These are phyloP conservation scores for Aphodius granarius DNA, from an alignment of 2,888 invertebrate species.

Conservation along the genomic window DNA sequence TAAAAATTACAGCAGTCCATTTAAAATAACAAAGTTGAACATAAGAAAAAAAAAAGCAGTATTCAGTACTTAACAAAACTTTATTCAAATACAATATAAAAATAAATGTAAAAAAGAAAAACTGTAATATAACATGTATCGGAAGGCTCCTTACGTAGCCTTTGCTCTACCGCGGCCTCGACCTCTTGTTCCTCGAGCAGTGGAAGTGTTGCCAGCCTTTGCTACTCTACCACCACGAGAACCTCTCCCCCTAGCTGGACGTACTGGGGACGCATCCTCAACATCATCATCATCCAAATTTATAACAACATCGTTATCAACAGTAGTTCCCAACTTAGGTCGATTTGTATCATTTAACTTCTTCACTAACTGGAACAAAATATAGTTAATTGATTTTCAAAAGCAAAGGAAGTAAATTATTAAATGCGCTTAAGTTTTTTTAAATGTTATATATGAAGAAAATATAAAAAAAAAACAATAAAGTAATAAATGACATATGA, in stretches of 20 bases:
- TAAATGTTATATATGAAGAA: background rate
- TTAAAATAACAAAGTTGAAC: too few species aligned
- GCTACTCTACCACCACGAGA: slow-evolving; percentile 30
- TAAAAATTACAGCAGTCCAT: too few species aligned
- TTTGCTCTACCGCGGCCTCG: slow-evolving; percentile 10
- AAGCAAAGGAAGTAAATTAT: background rate
- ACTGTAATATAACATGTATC: background rate
- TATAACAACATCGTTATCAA: background rate
- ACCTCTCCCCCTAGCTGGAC: slow-evolving; percentile 27
- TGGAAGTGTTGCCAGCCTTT: background rate
- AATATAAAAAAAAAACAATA: background rate
- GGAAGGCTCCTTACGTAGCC: background rate
- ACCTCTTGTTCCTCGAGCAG: background rate
- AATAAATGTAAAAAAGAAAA: background rate
- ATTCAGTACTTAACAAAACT: background rate
- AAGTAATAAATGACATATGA: too few species aligned
- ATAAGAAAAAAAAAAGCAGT: too few species aligned
- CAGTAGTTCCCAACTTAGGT: background rate
- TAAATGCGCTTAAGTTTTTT: too few species aligned
- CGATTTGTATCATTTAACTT: slow-evolving; percentile 10
- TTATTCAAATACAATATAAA: background rate
- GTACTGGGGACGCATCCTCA: slow-evolving; percentile 2
- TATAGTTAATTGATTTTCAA: background rate
- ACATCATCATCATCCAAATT: slow-evolving; percentile 20
- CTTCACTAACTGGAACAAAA: slow-evolving; percentile 15